Conservation (phyloP, 2,797 vertebrate genomes). For the Kryptolebias ocellatus region DNA sequence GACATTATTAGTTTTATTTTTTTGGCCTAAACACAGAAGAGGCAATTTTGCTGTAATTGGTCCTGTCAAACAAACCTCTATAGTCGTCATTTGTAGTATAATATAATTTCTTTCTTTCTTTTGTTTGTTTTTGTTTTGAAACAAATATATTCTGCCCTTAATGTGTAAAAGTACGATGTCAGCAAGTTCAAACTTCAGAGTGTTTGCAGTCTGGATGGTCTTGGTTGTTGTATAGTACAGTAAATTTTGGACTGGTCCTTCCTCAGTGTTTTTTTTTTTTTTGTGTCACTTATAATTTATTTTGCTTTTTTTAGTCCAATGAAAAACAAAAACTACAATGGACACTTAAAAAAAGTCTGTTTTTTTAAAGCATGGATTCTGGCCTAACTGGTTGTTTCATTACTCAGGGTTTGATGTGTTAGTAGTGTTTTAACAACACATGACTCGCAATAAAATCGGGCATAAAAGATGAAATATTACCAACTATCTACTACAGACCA, state of each 20-base stretch:
- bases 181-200: no score
- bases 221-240: no score
- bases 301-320: no score
- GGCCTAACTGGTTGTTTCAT: conserved; percentile 4
- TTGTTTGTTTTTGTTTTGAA: background rate
- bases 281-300: no score
- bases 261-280: no score
- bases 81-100: conserved; percentile 45
- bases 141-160: background rate
- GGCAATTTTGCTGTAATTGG: conserved; percentile 55
- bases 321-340: no score
- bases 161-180: background rate
- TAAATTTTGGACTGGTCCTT: no score
- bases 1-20: conserved; percentile 26
- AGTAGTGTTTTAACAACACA: background rate
- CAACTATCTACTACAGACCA: no score
- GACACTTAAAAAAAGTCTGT: no score
- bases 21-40: conserved; percentile 33
- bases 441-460: no score
- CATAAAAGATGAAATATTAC: background rate
- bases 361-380: background rate
- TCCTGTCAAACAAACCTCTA: conserved; percentile 50
- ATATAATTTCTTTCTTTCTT: conserved; percentile 19
- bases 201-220: no score
- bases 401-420: background rate